A percentile compares a stretch with the other conserved stretches of the same genome.
Evolutionary conservation across 2,888 invertebrate species (phyloP).

Genomic region (Eupithecia pulchellata): DNA sequence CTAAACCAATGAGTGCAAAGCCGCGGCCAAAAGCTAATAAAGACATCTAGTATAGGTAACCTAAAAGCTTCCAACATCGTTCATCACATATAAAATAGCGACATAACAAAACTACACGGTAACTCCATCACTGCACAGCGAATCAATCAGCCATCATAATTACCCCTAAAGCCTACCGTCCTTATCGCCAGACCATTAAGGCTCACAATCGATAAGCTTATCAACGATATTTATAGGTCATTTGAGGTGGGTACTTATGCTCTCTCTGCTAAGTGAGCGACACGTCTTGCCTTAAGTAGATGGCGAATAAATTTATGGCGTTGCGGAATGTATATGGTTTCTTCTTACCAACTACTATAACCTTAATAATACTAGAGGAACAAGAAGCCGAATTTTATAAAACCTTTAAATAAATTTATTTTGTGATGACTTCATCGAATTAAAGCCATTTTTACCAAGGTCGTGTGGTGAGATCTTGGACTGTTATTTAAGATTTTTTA

Average conservation of each 20-base stretch:
- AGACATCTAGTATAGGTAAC: not conserved
- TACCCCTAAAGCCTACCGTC: conserved; percentile 22
- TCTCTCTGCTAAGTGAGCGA: conserved; percentile 44
- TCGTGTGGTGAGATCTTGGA: not conserved
- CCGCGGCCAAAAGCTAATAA: too few species aligned
- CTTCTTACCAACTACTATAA: not conserved
- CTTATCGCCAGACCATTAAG: conserved; percentile 18
- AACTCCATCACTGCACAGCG: conserved; percentile 34
- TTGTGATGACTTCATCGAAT: not conserved
- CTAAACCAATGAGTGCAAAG: too few species aligned
- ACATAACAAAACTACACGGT: conserved; percentile 33
- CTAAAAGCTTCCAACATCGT: not conserved
- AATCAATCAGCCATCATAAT: conserved; percentile 43
- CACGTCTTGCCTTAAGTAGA: conserved; percentile 37
- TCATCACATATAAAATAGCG: conserved; percentile 16
- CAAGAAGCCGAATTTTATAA: not conserved
- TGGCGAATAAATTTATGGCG: conserved; percentile 30
- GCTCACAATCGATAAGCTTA: conserved; percentile 23
- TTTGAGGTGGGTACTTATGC: conserved; percentile 33
- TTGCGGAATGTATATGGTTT: conserved; percentile 12
- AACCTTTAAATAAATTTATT: not conserved
- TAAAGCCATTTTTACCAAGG: too few species aligned
- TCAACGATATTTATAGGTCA: conserved; percentile 37
- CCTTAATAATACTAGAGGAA: not conserved
- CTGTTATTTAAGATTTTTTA: too few species aligned